Percentiles rank a stretch among this genome's conserved stretches.
phyloP scores from a whole-genome alignment of 2,888 invertebrate genomes.

The Andrena trimmerana region DNA sequence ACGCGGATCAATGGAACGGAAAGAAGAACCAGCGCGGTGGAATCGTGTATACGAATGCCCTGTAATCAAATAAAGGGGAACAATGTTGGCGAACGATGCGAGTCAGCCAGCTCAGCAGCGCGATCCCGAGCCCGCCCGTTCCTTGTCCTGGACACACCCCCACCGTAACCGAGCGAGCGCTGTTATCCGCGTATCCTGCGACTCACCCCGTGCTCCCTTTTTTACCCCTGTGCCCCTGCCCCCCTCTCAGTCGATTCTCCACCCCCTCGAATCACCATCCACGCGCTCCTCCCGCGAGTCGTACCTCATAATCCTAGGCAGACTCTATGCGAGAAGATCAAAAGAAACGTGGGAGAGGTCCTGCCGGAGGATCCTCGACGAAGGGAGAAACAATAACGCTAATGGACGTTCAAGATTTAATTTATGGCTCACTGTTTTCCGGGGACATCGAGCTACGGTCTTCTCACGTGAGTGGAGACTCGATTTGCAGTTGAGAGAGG shows the following conservation, averaged over 20 bases:
- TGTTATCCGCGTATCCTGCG: slow-evolving; percentile 74
- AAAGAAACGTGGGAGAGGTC: slow-evolving; percentile 21
- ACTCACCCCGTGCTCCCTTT: slow-evolving; percentile 69
- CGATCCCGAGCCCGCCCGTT: slow-evolving; percentile 84
- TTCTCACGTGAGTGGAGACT: not conserved
- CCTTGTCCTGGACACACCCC: slow-evolving; percentile 85
- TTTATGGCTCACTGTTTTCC: not conserved
- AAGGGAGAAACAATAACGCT: not conserved
- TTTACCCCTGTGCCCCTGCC: slow-evolving; percentile 28
- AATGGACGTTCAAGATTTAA: slow-evolving; percentile 5
- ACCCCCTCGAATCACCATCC: not conserved
- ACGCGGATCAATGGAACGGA: slow-evolving; percentile 75
- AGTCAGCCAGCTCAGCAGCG: slow-evolving; percentile 84
- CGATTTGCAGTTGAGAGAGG: not conserved
- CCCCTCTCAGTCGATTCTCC: not conserved
- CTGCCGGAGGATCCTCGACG: not conserved
- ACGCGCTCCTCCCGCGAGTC: slow-evolving; percentile 16
- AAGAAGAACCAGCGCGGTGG: slow-evolving; percentile 77
- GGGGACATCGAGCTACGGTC: not conserved
- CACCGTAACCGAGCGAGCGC: slow-evolving; percentile 81
- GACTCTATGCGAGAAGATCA: not conserved
- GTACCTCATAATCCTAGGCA: slow-evolving; percentile 19
- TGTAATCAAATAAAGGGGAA: slow-evolving; percentile 85
- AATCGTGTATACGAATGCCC: slow-evolving; percentile 84
- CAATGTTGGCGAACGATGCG: slow-evolving; percentile 83